Evolutionary conservation across 1,140 invertebrate species (phyloP).

Genomic region (Drosophila tropicalis): DNA sequence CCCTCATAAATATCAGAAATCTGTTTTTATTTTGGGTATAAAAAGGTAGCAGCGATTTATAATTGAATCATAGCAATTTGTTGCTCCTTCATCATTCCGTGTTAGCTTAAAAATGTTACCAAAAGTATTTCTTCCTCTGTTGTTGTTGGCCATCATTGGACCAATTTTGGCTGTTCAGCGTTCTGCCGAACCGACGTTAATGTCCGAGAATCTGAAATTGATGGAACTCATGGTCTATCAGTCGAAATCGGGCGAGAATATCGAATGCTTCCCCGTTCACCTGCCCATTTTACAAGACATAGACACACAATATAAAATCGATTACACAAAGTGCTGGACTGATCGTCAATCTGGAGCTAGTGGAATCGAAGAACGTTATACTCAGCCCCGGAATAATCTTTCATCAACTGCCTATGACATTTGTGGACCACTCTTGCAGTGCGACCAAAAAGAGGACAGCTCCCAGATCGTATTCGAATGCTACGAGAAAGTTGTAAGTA

Average conservation of each 20-base stretch:
- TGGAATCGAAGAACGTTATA: background rate
- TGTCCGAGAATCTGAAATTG: background rate
- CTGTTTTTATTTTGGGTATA: no score
- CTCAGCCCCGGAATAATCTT: background rate
- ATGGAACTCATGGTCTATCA: constrained; percentile 1
- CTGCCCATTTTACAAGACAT: background rate
- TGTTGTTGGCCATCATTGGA: background rate
- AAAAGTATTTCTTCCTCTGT: background rate
- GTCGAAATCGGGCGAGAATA: background rate
- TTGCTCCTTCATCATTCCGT: background rate
- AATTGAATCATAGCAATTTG: background rate
- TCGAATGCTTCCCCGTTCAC: background rate
- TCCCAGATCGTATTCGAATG: background rate
- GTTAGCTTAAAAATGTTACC: background rate
- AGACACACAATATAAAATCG: background rate
- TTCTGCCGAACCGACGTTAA: background rate
- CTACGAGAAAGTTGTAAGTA: background rate
- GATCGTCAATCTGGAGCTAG: background rate
- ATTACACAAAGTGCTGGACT: background rate
- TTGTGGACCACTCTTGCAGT: background rate
- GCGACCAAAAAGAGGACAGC: background rate
- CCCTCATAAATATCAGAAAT: no score
- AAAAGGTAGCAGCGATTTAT: background rate
- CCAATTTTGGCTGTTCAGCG: background rate
- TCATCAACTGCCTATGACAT: background rate